Evolutionary conservation across 2,797 vertebrate genomes (phyloP).

Genomic region (Antennarius maculatus): DNA sequence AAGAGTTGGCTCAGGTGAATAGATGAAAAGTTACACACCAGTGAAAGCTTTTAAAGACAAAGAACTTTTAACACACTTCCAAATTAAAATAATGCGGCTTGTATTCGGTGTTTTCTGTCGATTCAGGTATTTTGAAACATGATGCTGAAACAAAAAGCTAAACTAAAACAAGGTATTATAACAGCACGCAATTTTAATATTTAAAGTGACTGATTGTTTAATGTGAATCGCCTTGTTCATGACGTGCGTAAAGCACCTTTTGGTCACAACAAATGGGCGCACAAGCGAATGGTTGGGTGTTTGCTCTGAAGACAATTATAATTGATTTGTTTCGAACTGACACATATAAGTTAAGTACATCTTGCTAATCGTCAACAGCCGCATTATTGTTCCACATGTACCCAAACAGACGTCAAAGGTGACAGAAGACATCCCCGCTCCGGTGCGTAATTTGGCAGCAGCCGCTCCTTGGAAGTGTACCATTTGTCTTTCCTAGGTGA

Average conservation of each 20-base stretch:
- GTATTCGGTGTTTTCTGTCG: not conserved
- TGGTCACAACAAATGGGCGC: not conserved
- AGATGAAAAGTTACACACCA: not conserved
- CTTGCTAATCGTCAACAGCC: not conserved
- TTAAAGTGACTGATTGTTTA: no score
- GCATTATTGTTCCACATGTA: constrained; percentile 1
- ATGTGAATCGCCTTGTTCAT: no score
- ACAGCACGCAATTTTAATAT: no score
- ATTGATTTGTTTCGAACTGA: not conserved
- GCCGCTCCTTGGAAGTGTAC: constrained; percentile 71
- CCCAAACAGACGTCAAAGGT: constrained; percentile 28
- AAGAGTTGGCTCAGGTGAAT: not conserved
- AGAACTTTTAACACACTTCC: no score
- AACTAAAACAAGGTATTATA: no score
- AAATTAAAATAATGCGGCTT: not conserved
- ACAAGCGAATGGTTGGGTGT: not conserved
- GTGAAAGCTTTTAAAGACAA: no score
- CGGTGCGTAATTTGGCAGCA: constrained; percentile 60
- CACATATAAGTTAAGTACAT: not conserved
- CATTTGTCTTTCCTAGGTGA: constrained; percentile 78
- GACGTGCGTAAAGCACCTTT: constrained; percentile 1
- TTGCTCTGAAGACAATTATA: not conserved
- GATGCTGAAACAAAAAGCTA: not conserved
- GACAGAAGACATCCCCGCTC: constrained; percentile 21
- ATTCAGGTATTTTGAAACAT: not conserved